Evolutionary conservation across 2,113 vertebrate genomes (phyloP), one percentile per base, ranked within the genome.

Genomic region (Tychaedon coryphoeus): DNA sequence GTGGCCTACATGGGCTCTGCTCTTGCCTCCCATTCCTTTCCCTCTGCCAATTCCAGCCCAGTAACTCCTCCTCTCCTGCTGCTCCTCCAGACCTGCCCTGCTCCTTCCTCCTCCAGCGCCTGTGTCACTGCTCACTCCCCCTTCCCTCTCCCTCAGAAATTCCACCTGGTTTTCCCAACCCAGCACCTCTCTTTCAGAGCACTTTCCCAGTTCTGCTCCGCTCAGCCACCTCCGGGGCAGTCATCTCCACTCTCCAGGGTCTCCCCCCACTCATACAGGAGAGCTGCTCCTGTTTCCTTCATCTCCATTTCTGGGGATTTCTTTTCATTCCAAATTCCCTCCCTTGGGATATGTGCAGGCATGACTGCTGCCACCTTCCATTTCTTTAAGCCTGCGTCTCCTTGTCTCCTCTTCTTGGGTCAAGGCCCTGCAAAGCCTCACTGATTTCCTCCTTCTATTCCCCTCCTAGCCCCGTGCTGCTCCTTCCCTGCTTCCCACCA

Each of bases 1-100:
- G 51, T 15, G 25, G 53, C 31, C 17, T 3, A 9, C 0, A 5
- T 0, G 0, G 34, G 65, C 76, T 87, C 73, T 0, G 4, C 38
- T 90, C 67, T n/a, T 25, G 71, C n/a, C 88, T 81, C 57, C 7
- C 4, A 19, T 33, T 61, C 72, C 72, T 51, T 10, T 57, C 54
- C 53, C n/a, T 76, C 84, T 71, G 80, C 60, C 20, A 19, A 22
- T 67, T 87, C 92, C 89, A 92, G 93, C 26, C 62, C 69, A 61
- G 72, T 56, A 29, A 26, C 89, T 96, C 92, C 94, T 93, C 88
- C 83, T 34, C 86, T n/a, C 51, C 48, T 0, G 3, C 60, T 64
- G 45, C 76, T 67, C 19, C 81, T 80, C 69, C 3, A 19, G 80
- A 69, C 87, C 84, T 93, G 84, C 84, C 92, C 79, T 28, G 8